Percentiles rank a stretch among this genome's conserved stretches.
phyloP scores from a whole-genome alignment of 2,113 vertebrate genomes.

The Aspiorhynchus laticeps region DNA sequence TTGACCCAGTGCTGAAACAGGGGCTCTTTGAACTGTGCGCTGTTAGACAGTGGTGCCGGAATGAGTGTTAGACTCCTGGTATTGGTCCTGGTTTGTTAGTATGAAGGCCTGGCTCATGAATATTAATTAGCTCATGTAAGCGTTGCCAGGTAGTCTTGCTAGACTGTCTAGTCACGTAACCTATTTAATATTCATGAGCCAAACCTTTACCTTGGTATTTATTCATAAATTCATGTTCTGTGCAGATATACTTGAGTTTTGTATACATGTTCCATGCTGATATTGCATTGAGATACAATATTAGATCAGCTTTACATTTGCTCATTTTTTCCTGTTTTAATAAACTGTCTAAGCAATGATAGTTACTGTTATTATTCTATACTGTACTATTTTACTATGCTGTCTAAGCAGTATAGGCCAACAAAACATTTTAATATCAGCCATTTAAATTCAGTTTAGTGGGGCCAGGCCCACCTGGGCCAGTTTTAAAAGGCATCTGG shows the following conservation, averaged over 20 bases:
- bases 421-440: neutral
- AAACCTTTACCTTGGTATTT: slow-evolving; percentile 9
- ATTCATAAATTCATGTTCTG: neutral
- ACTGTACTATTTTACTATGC: neutral
- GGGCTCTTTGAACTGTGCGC: neutral
- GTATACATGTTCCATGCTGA: neutral
- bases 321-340: neutral
- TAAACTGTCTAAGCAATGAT: neutral
- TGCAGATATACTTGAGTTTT: neutral
- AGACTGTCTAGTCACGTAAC: neutral
- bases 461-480: neutral
- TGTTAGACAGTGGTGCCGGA: neutral
- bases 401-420: neutral
- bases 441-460: neutral
- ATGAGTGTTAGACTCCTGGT: neutral
- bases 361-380: too few relatives aligned
- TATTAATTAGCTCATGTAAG: neutral
- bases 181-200: slow-evolving; percentile 3
- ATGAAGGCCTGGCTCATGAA: neutral
- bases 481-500: neutral
- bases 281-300: neutral
- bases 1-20: slow-evolving; percentile 2
- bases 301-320: neutral
- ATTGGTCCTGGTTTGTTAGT: neutral
- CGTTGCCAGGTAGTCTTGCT: neutral